These are phyloP conservation scores for Dryomyza anilis DNA, from an alignment of 2,888 invertebrate species.

Conservation along the genomic window DNA sequence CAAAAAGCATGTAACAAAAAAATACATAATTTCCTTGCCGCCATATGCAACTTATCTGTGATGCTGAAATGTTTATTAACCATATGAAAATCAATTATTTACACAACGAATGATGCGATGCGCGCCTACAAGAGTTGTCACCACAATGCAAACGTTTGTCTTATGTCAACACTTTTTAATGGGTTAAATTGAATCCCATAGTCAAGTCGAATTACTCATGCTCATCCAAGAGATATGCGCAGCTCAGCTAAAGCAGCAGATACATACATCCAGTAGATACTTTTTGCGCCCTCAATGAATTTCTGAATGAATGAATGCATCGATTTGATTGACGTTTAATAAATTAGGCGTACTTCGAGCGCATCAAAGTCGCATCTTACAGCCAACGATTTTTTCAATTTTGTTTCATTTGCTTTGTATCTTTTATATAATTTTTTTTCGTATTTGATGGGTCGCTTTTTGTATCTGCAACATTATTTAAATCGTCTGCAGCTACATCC, in stretches of 20 bases:
- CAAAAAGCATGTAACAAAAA: no score
- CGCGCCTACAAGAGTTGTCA: slow-evolving; percentile 3
- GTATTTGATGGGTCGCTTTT: background rate
- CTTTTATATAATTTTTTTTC: background rate
- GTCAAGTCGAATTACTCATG: slow-evolving; percentile 12
- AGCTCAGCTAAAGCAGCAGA: background rate
- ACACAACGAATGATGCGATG: background rate
- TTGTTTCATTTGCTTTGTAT: background rate
- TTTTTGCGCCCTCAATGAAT: background rate
- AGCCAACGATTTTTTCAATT: background rate
- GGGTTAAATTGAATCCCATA: slow-evolving; percentile 15
- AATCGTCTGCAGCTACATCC: background rate
- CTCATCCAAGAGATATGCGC: background rate
- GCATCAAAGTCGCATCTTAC: background rate
- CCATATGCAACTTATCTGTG: no score
- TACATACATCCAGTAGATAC: slow-evolving; percentile 1
- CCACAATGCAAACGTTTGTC: background rate
- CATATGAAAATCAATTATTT: slow-evolving; percentile 13
- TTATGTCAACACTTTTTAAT: background rate
- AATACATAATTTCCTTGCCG: no score
- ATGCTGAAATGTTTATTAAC: slow-evolving; percentile 1
- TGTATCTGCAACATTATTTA: slow-evolving; percentile 11
- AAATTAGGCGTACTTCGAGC: slow-evolving; percentile 17
- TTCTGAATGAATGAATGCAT: slow-evolving; percentile 22
- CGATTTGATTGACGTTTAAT: slow-evolving; percentile 25